Evolutionary conservation across 2,113 vertebrate species (phyloP).

Genomic region (Eudorcas thomsonii): DNA sequence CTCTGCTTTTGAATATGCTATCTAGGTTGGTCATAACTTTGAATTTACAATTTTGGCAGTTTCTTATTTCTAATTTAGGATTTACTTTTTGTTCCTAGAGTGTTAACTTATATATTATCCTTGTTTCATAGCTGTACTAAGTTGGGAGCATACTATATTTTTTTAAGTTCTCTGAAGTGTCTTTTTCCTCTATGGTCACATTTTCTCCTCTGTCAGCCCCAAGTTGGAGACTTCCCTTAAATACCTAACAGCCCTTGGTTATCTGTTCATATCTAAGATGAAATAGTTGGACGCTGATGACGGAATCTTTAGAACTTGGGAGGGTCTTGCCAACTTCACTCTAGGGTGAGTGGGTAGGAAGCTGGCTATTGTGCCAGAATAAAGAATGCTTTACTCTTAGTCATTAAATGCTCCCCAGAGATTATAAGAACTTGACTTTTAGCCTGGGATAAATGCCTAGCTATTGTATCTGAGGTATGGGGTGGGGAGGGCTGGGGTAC

Average conservation of each 20-base stretch:
- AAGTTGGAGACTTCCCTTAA: not conserved
- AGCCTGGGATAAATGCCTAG: not conserved
- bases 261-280: not conserved
- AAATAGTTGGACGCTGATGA: conserved; percentile 5
- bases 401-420: not conserved
- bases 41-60: not conserved
- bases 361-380: not conserved
- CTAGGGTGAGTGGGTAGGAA: not conserved
- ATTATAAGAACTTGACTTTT: not conserved
- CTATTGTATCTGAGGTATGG: not conserved
- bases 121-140: not conserved
- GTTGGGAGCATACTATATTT: not conserved
- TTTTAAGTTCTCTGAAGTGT: not conserved
- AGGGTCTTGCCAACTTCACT: not conserved
- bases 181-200: not conserved
- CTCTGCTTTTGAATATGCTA: no score
- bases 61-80: not conserved
- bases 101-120: not conserved
- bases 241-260: not conserved
- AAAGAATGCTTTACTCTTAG: conserved; percentile 10
- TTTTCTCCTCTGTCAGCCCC: not conserved
- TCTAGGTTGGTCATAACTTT: no score
- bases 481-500: not conserved
- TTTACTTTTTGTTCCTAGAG: not conserved
- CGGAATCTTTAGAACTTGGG: not conserved